Percentiles rank a stretch among this genome's conserved stretches.
phyloP scores from a whole-genome alignment of 1,140 invertebrate species.

The Cyclina sinensis region DNA sequence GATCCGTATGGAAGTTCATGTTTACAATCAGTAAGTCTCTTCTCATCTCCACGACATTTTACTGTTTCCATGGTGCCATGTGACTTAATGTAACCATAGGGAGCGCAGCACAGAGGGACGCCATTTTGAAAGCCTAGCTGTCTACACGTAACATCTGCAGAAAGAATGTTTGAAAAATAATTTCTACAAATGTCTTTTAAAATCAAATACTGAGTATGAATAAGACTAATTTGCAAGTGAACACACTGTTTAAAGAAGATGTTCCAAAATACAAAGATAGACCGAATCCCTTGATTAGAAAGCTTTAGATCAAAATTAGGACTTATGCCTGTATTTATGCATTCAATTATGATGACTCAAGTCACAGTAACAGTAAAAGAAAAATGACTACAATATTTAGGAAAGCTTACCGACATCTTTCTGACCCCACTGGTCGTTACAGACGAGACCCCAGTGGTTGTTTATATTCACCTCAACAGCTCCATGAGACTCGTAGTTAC shows the following conservation, averaged over 20 bases:
- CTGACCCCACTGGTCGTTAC: conserved; percentile 71
- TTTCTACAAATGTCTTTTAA: too few relatives aligned
- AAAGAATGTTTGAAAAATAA: too few relatives aligned
- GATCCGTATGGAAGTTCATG: conserved; percentile 25
- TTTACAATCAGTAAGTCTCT: conserved; percentile 70
- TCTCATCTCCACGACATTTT: conserved; percentile 75
- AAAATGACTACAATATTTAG: too few relatives aligned
- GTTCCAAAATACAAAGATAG: too few relatives aligned
- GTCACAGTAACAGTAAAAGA: too few relatives aligned
- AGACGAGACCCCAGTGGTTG: conserved; percentile 79
- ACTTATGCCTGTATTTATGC: too few relatives aligned
- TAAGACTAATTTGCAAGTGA: too few relatives aligned
- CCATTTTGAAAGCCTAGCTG: conserved; percentile 74
- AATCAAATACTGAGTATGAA: too few relatives aligned
- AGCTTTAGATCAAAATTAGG: too few relatives aligned
- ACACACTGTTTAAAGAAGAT: too few relatives aligned
- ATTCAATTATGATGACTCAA: too few relatives aligned
- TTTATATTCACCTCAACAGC: conserved; percentile 90
- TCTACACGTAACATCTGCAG: conserved; percentile 75
- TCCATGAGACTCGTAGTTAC: conserved; percentile 88
- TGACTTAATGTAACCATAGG: conserved; percentile 73
- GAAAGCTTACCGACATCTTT: conserved; percentile 72
- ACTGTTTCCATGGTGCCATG: conserved; percentile 63
- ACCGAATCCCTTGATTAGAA: too few relatives aligned
- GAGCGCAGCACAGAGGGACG: conserved; percentile 71